A percentile compares a stretch with the other conserved stretches of the same genome.
Evolutionary conservation across 2,113 vertebrate genomes (phyloP).

Genomic region (Odocoileus hemionus): DNA sequence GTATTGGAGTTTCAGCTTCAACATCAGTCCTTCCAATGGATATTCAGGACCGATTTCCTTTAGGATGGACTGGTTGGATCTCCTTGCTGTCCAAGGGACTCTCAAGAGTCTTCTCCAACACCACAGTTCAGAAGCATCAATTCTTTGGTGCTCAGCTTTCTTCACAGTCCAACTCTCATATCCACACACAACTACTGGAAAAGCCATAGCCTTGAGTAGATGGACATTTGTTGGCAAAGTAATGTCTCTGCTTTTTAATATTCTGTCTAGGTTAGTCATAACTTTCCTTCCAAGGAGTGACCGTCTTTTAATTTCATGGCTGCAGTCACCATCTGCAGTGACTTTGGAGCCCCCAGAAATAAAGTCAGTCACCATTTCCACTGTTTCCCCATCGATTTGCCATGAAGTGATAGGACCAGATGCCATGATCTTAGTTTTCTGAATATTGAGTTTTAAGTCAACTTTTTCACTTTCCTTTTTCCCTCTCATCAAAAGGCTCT

Average conservation of each 20-base stretch:
- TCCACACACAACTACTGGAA: not conserved
- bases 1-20: not conserved
- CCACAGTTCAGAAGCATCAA: not conserved
- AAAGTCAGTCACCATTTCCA: not conserved
- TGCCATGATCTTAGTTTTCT: not conserved
- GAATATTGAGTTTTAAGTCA: not conserved
- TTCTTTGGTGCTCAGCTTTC: not conserved
- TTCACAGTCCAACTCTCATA: not conserved
- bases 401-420: not conserved
- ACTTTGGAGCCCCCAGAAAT: not conserved
- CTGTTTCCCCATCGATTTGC: not conserved
- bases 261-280: accelerated
- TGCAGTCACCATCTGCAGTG: not conserved
- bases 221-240: not conserved
- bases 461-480: not conserved
- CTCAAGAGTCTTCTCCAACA: not conserved
- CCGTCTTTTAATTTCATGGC: not conserved
- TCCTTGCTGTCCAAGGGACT: not conserved
- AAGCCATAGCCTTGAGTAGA: not conserved
- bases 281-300: not conserved
- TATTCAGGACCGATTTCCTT: not conserved
- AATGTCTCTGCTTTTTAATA: not conserved
- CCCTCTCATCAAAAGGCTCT: not conserved
- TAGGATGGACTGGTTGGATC: not conserved
- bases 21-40: not conserved